These are phyloP conservation scores for Panagrolaimus sp. DNA, from an alignment of 1,140 invertebrate species.

Conservation along the genomic window DNA sequence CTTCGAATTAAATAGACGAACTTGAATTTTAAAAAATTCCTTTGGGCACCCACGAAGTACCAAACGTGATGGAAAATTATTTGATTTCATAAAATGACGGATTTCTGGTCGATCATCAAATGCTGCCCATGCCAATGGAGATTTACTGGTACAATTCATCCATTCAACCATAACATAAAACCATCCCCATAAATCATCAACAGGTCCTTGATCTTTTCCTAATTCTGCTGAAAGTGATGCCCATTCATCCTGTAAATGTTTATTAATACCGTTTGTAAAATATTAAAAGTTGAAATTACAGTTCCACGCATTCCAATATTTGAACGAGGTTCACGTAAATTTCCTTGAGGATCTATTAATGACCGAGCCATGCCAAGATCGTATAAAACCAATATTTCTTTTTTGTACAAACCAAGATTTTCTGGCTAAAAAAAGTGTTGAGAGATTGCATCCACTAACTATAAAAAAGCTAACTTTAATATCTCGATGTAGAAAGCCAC, in stretches of 20 bases:
- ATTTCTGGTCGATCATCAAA: conserved; percentile 9
- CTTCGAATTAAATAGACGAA: background rate
- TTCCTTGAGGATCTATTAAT: background rate
- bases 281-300: too few relatives aligned
- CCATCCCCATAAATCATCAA: conserved; percentile 13
- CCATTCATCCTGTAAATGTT: conserved; percentile 3
- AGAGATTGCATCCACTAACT: background rate
- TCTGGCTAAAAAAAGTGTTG: background rate
- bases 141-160: background rate
- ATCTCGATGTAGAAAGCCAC: too few relatives aligned
- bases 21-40: conserved; percentile 13
- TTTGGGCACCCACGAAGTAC: background rate
- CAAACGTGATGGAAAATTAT: background rate
- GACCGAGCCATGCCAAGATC: conserved; percentile 6
- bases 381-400: conserved; percentile 1
- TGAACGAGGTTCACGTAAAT: background rate
- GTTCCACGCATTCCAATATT: conserved; percentile 14
- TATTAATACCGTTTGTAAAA: too few relatives aligned
- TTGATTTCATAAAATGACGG: conserved; percentile 6
- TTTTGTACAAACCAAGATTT: conserved; percentile 14
- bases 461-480: background rate
- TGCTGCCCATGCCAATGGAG: background rate
- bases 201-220: background rate
- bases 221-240: conserved; percentile 7
- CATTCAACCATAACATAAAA: conserved; percentile 16